Evolutionary conservation across 2,888 invertebrate genomes (phyloP), one percentile per base, ranked within the genome.

Genomic region (Eurytoma adleriae): DNA sequence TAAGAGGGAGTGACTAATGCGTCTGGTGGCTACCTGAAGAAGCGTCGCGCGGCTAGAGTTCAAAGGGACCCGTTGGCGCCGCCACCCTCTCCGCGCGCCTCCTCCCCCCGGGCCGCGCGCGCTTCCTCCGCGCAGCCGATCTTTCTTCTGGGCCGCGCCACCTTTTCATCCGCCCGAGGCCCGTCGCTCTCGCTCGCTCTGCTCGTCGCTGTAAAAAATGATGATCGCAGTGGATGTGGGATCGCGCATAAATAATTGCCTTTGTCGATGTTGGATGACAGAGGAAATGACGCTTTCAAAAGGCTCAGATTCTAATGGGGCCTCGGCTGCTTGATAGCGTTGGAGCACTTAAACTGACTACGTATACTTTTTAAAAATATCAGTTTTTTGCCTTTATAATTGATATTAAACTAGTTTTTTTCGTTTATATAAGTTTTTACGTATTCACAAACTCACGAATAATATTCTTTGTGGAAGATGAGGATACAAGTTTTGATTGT

Each of bases 11-110:
- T 89, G 90, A 90, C 90, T 90, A 90, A 90, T 90, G 90, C 87
- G 90, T 90, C 90, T 90, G 80, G 68, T 72, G 79, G 82, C 82
- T 91, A 90, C 90, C 90, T 91, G 90, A 90, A 89, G 87, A 88
- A 89, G 86, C 86, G 84, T 85, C 85, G 85, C 84, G 72, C 89
- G 89, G 89, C 87, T 83, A 81, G 79, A 86, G 86, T 89, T 90
- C 90, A 90, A 90, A 90, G 90, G 82, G 88, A 89, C 86, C 86
- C 84, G 85, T 86, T 90, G 90, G 90, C 90, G 90, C 90, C 90
- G 89, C 87, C 87, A 84, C 86, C 85, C 84, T 83, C 76, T 16
- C 80, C 72, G 82, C 84, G 24, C 24, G 84, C 84, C 85, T 84
- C 85, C 85, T 85, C 86, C 86, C 40, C 40, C 40, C 40, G 40